These are phyloP conservation scores for Rosalia funebris DNA, from an alignment of 2,888 invertebrate species.

Conservation along the genomic window DNA sequence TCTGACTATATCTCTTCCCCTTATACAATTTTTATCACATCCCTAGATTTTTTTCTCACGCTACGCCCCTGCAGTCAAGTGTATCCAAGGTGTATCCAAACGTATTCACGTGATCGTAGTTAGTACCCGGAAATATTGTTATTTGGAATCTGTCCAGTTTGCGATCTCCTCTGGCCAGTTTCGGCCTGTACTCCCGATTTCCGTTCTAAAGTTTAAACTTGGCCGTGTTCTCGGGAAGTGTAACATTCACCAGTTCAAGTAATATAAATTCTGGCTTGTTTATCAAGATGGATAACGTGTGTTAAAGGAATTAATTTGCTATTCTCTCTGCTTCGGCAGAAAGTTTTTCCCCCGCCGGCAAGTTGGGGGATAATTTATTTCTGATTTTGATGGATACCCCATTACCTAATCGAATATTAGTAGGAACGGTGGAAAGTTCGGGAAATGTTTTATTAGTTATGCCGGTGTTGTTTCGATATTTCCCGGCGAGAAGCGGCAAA, in stretches of 20 bases:
- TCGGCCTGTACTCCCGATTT: conserved; percentile 16
- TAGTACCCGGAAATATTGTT: too few relatives aligned
- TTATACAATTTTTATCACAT: too few relatives aligned
- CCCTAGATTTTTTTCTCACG: too few relatives aligned
- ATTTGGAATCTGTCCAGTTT: conserved; percentile 20
- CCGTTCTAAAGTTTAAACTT: conserved; percentile 30
- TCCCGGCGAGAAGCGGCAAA: conserved; percentile 12
- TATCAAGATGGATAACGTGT: conserved; percentile 50
- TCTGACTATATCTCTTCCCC: too few relatives aligned
- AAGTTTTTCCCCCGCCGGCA: conserved; percentile 29
- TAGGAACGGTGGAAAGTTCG: conserved; percentile 25
- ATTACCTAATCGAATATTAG: conserved; percentile 38
- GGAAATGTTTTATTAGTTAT: conserved; percentile 34
- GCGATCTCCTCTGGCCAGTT: too few relatives aligned
- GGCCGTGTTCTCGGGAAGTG: conserved; percentile 30
- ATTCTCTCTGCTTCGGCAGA: conserved; percentile 37
- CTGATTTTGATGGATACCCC: conserved; percentile 43
- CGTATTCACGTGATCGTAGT: too few relatives aligned
- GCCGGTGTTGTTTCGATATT: conserved; percentile 33
- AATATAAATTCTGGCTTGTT: conserved; percentile 44
- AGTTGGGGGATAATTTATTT: conserved; percentile 40
- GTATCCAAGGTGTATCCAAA: too few relatives aligned
- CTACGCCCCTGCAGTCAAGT: too few relatives aligned
- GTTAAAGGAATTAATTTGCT: conserved; percentile 50
- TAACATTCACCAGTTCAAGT: conserved; percentile 30